Evolutionary conservation across 2,888 invertebrate species (phyloP).

Genomic region (Drosophila maculinotata): DNA sequence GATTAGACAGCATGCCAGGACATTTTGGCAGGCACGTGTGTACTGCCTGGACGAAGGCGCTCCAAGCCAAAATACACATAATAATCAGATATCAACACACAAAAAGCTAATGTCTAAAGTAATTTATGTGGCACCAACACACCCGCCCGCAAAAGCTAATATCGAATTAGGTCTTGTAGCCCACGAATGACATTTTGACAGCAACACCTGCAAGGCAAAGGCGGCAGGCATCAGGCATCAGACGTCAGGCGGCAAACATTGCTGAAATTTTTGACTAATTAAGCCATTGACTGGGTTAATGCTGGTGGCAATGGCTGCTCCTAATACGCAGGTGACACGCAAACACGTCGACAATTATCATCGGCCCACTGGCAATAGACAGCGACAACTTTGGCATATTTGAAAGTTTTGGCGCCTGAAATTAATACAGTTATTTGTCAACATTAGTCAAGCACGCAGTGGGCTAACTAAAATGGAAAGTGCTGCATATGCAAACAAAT

Average conservation of each 20-base stretch:
- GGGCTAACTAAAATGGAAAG: conserved; percentile 9
- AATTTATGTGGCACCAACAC: conserved; percentile 53
- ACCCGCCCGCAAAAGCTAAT: conserved; percentile 27
- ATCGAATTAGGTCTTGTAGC: conserved; percentile 26
- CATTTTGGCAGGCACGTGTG: conserved; percentile 58
- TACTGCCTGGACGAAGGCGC: conserved; percentile 5
- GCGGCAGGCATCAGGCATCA: neutral
- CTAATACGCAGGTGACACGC: conserved; percentile 66
- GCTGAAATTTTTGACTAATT: conserved; percentile 72
- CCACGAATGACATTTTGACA: conserved; percentile 50
- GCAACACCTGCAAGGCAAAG: conserved; percentile 5
- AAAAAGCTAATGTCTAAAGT: conserved; percentile 51
- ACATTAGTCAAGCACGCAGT: conserved; percentile 33
- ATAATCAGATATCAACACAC: conserved; percentile 59
- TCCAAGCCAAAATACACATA: conserved; percentile 21
- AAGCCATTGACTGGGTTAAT: conserved; percentile 53
- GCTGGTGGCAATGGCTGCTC: conserved; percentile 13
- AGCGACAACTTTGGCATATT: conserved; percentile 61
- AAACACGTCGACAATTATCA: conserved; percentile 73
- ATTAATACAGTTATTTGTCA: conserved; percentile 57
- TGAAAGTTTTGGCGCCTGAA: conserved; percentile 65
- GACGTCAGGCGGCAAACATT: conserved; percentile 40
- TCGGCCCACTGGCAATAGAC: conserved; percentile 38
- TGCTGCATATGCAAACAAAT: conserved; percentile 62
- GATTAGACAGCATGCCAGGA: conserved; percentile 55